Evolutionary conservation across 2,113 vertebrate species (phyloP).

Genomic region (Coreoperca whiteheadi): DNA sequence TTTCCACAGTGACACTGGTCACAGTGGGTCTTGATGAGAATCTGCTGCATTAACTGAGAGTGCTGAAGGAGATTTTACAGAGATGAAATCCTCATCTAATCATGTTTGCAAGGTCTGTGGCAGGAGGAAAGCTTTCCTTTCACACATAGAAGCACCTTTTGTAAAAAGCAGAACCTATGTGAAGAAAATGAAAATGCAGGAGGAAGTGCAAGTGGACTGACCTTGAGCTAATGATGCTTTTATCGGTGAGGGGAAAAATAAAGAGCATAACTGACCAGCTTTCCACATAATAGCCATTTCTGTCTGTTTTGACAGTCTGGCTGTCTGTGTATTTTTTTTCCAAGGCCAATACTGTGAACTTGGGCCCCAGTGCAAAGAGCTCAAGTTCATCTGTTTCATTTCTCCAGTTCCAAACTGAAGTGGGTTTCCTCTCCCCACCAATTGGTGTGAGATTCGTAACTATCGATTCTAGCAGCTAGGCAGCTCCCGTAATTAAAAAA

Average conservation of each 20-base stretch:
- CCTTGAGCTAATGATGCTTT: constrained; percentile 66
- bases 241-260: constrained; percentile 34
- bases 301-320: constrained; percentile 19
- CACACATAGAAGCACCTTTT: constrained; percentile 6
- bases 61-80: constrained; percentile 15
- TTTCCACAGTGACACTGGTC: constrained; percentile 5
- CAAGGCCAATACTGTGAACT: constrained; percentile 41
- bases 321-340: background rate
- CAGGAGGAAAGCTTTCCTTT: constrained; percentile 31
- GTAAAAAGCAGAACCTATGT: constrained; percentile 13
- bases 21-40: constrained; percentile 7
- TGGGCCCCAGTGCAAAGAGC: constrained; percentile 30
- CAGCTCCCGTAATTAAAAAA: constrained; percentile 78
- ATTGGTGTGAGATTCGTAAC: constrained; percentile 60
- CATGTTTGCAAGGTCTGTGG: constrained; percentile 42
- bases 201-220: constrained; percentile 34
- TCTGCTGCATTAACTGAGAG: constrained; percentile 19
- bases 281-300: constrained; percentile 36
- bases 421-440: constrained; percentile 52
- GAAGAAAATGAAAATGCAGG: constrained; percentile 46
- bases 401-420: constrained; percentile 47
- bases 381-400: constrained; percentile 61
- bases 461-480: constrained; percentile 77
- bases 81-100: constrained; percentile 31
- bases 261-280: constrained; percentile 38